Percentiles rank a stretch among this genome's conserved stretches.
Conservation (phyloP, 2,888 invertebrate species). For the Latrodectus elegans region DNA sequence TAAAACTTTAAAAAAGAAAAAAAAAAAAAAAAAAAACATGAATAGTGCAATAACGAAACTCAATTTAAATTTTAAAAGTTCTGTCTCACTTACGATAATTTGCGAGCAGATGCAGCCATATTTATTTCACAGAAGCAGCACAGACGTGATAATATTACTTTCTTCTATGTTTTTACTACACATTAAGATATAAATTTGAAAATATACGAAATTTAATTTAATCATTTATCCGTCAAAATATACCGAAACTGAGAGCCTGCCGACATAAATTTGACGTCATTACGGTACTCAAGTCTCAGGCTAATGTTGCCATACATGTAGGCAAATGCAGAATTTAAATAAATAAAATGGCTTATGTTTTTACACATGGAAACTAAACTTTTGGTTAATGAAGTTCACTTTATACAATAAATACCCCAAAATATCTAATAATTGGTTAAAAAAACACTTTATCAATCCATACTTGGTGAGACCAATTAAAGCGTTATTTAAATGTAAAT, state of each 20-base stretch:
- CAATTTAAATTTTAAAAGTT: neutral
- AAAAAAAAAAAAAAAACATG: neutral
- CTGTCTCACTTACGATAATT: slow-evolving; percentile 58
- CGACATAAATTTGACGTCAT: slow-evolving; percentile 66
- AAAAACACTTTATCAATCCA: too few relatives aligned
- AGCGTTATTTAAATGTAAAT: too few relatives aligned
- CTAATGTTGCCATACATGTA: slow-evolving; percentile 33
- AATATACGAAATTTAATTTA: slow-evolving; percentile 13
- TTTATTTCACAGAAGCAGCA: neutral
- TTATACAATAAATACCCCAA: too few relatives aligned
- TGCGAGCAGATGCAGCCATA: slow-evolving; percentile 65
- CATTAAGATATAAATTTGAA: slow-evolving; percentile 26
- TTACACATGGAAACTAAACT: too few relatives aligned
- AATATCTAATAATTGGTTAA: too few relatives aligned
- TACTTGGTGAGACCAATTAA: too few relatives aligned
- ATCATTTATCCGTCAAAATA: slow-evolving; percentile 60
- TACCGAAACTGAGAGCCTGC: slow-evolving; percentile 32
- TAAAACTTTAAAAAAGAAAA: neutral
- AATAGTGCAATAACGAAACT: too few relatives aligned
- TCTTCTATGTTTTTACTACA: neutral
- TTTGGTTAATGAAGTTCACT: too few relatives aligned
- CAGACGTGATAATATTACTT: neutral
- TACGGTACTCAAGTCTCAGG: slow-evolving; percentile 26
- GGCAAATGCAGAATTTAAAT: too few relatives aligned
- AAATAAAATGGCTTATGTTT: too few relatives aligned